These are phyloP conservation scores for Xestoiulus laeticollis DNA, from an alignment of 2,888 invertebrate genomes.

Conservation along the genomic window DNA sequence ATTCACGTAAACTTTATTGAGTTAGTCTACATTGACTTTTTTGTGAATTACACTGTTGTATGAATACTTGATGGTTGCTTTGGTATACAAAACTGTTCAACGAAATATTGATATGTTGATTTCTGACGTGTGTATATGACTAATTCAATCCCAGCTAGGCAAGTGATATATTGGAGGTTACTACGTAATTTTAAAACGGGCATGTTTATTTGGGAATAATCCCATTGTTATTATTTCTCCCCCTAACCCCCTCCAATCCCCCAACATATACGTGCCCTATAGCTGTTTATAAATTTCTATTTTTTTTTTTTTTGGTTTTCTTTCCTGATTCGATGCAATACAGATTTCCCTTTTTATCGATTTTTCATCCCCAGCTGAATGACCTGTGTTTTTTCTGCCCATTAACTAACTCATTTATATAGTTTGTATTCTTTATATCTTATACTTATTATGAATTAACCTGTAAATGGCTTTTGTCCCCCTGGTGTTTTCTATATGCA, in stretches of 20 bases:
- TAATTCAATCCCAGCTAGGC: background rate
- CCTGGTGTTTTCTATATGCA: background rate
- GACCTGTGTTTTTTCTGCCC: slow-evolving; percentile 30
- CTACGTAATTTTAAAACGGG: slow-evolving; percentile 31
- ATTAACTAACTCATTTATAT: slow-evolving; percentile 34
- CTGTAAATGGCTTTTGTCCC: slow-evolving; percentile 34
- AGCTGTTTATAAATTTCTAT: slow-evolving; percentile 37
- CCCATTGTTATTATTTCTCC: background rate
- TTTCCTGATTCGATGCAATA: slow-evolving; percentile 34
- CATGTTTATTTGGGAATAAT: slow-evolving; percentile 34
- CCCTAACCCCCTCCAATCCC: background rate
- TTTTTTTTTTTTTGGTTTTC: background rate
- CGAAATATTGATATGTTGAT: background rate
- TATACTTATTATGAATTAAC: slow-evolving; percentile 23
- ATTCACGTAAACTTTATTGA: no score
- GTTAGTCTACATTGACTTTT: no score
- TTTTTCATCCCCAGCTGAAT: slow-evolving; percentile 34
- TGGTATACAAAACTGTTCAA: background rate
- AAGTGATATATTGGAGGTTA: slow-evolving; percentile 37
- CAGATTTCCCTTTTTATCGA: slow-evolving; percentile 15
- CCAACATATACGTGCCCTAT: slow-evolving; percentile 37
- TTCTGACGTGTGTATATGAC: background rate
- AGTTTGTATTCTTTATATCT: slow-evolving; percentile 37
- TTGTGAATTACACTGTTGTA: background rate
- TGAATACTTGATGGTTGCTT: background rate